Evolutionary conservation across 2,888 invertebrate species (phyloP).

Genomic region (Diplolepis rosae): DNA sequence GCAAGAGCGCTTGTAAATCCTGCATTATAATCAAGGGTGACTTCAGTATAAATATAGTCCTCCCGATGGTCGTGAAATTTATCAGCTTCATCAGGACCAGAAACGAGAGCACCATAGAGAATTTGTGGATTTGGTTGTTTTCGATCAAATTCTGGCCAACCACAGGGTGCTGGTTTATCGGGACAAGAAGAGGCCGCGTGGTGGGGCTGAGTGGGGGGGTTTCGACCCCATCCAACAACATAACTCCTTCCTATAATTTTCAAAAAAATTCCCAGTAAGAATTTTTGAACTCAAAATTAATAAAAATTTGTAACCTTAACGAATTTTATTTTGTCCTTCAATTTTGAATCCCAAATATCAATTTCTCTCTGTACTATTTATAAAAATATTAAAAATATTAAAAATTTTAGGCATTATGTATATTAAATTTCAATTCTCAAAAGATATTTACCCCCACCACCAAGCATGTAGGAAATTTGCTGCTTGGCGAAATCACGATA

Average conservation of each 20-base stretch:
- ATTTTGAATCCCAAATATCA: too few species aligned
- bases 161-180: conserved; percentile 73
- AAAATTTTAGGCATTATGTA: too few species aligned
- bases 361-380: too few species aligned
- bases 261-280: too few species aligned
- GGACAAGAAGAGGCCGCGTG: conserved; percentile 78
- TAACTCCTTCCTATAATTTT: conserved; percentile 74
- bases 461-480: conserved; percentile 77
- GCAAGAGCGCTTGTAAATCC: conserved; percentile 76
- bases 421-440: background rate
- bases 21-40: conserved; percentile 77
- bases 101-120: conserved; percentile 77
- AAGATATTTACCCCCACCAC: conserved; percentile 66
- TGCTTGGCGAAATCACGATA: conserved; percentile 75
- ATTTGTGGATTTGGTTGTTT: conserved; percentile 75
- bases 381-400: too few species aligned
- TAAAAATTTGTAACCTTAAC: too few species aligned
- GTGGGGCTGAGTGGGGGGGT: conserved; percentile 76
- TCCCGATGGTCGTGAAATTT: conserved; percentile 75
- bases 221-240: conserved; percentile 75
- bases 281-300: too few species aligned
- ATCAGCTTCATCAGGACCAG: conserved; percentile 77
- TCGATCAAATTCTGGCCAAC: conserved; percentile 73
- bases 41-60: conserved; percentile 77
- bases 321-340: too few species aligned